Base-by-base conservation (phyloP, 2,113 vertebrate genomes). In the Chamaetylas fuelleborni region DNA sequence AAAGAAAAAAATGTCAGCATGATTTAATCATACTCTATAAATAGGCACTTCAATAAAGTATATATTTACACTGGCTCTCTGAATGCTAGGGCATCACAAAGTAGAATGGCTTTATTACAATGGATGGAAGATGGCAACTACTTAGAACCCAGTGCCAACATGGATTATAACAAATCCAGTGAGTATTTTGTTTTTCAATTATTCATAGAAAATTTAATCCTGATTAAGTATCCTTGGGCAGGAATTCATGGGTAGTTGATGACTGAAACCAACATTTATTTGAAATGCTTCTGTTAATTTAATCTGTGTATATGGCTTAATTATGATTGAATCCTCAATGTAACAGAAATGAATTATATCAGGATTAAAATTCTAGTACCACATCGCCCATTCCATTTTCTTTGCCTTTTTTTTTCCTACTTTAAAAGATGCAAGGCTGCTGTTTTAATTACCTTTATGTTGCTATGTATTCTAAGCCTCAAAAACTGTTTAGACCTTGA, bases 181-280 rank as follows among this genome's bases (percentile, higher is more conserved):
- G 98, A 98, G 97, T 98, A 98, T 98, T 98, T 98, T 98, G 98
- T 98, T 98, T 98, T 98, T 98, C 98, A 98, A 98, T 98, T 98
- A 98, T 98, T 98, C 98, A 98, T 97, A 98, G 97, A 98, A 98
- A 98, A 98, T 98, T 98, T 98, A 98, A 98, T 98, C 98, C 98
- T 98, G 98, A 98, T 98, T 98, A 98, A 98, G 98, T 98, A 98
- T 98, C 98, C 97, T 98, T 98, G 97, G 98, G 98, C 98, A 98
- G 96, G 97, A 98, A 98, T 97, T 98, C 97, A 98, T 97, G 98
- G 97, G 96, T 98, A 98, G 98, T 97, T 98, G 98, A 98, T 97
- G 97, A 98, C 97, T 98, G 97, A 98, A 98, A 98, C 97, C 95
- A 97, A 97, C 96, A 96, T 98, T 98, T 98, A 98, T 98, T 96